Percentiles rank a stretch among this genome's conserved stretches.
phyloP scores from a whole-genome alignment of 2,888 invertebrate species.

The Leptogaster cylindrica region DNA sequence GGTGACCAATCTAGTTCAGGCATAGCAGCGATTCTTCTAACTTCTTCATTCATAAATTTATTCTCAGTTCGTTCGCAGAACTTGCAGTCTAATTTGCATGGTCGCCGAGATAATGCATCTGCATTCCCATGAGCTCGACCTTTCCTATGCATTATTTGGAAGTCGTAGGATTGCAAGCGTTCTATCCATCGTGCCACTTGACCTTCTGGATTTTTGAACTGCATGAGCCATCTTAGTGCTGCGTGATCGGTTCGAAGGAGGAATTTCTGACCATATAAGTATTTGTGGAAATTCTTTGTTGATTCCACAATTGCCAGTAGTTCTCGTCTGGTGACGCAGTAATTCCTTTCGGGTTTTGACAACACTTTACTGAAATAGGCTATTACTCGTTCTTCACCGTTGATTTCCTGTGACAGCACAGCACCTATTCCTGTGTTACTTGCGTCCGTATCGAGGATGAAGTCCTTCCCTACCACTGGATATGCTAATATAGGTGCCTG shows the following conservation, averaged over 20 bases:
- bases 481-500: not conserved
- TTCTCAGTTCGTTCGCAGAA: not conserved
- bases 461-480: not conserved
- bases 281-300: slow-evolving; percentile 51
- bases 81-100: slow-evolving; percentile 41
- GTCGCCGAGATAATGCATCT: too few relatives aligned
- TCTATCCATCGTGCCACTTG: slow-evolving; percentile 54
- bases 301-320: slow-evolving; percentile 50
- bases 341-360: slow-evolving; percentile 29
- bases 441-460: not conserved
- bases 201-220: slow-evolving; percentile 52
- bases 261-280: slow-evolving; percentile 51
- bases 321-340: slow-evolving; percentile 11
- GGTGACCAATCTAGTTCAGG: not conserved
- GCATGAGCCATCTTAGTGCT: slow-evolving; percentile 52
- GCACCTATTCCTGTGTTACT: slow-evolving; percentile 35
- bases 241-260: slow-evolving; percentile 52
- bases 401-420: slow-evolving; percentile 29
- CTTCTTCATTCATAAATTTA: slow-evolving; percentile 17
- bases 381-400: slow-evolving; percentile 47
- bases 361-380: slow-evolving; percentile 47
- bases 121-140: slow-evolving; percentile 49
- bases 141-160: slow-evolving; percentile 49
- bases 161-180: slow-evolving; percentile 51
- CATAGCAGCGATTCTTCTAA: slow-evolving; percentile 42